phyloP scores from a whole-genome alignment of 2,888 invertebrate genomes.

The Yponomeuta malinellus region DNA sequence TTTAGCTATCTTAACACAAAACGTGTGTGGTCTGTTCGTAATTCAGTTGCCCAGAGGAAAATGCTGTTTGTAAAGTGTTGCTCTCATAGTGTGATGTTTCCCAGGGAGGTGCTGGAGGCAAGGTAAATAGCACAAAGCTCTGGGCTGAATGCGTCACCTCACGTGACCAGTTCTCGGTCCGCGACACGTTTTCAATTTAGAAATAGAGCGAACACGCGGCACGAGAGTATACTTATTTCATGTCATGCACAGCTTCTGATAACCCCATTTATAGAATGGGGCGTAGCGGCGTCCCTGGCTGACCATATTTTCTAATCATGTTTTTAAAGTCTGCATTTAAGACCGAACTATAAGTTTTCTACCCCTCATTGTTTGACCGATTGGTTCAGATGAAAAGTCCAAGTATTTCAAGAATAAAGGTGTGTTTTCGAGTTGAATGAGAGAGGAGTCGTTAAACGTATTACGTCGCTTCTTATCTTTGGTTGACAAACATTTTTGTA shows the following conservation, averaged over 20 bases:
- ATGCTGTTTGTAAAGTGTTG: conserved; percentile 12
- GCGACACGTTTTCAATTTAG: conserved; percentile 35
- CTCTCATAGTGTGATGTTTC: conserved; percentile 37
- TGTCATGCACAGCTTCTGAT: conserved; percentile 37
- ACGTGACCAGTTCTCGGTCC: conserved; percentile 17
- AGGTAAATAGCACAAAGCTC: conserved; percentile 49
- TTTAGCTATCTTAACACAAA: neutral
- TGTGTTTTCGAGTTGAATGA: neutral
- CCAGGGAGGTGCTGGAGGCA: conserved; percentile 70
- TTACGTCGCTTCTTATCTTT: neutral
- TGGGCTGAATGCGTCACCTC: neutral
- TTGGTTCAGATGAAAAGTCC: no score
- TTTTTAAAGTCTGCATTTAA: neutral
- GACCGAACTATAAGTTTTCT: neutral
- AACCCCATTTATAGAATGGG: conserved; percentile 42
- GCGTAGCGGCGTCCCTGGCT: conserved; percentile 29
- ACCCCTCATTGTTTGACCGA: neutral
- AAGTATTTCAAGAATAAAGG: neutral
- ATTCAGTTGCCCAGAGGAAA: neutral
- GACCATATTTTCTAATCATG: neutral
- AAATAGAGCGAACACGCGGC: conserved; percentile 43
- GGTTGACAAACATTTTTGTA: neutral
- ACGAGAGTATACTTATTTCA: conserved; percentile 40
- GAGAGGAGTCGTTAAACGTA: no score
- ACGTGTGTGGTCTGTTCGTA: neutral